Evolutionary conservation across 1,140 invertebrate species (phyloP).

Genomic region (Atopsyche davidsoni): DNA sequence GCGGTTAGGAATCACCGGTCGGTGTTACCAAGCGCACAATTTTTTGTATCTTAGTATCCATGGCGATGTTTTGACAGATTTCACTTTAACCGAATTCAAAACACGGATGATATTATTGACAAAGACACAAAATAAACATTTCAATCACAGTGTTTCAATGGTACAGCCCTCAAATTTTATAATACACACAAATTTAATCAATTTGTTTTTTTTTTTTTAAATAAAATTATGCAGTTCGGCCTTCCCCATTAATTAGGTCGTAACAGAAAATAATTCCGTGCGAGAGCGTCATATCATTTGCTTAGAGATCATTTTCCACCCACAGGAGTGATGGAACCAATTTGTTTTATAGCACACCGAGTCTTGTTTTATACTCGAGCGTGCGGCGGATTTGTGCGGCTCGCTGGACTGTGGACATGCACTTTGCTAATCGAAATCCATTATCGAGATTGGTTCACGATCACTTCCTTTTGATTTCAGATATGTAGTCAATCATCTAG

Average conservation of each 20-base stretch:
- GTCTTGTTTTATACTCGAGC: too few relatives aligned
- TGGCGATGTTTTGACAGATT: slow-evolving; percentile 21
- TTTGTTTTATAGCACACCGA: slow-evolving; percentile 13
- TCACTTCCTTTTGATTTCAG: slow-evolving; percentile 13
- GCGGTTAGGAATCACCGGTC: too few relatives aligned
- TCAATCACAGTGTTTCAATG: too few relatives aligned
- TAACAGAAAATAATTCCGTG: slow-evolving; percentile 1
- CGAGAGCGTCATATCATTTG: slow-evolving; percentile 12
- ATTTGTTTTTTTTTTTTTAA: too few relatives aligned
- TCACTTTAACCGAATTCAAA: slow-evolving; percentile 18
- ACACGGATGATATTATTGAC: slow-evolving; percentile 3
- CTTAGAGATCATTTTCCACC: slow-evolving; percentile 16
- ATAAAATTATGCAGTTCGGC: too few relatives aligned
- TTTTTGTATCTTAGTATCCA: slow-evolving; percentile 13
- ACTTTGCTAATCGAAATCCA: slow-evolving; percentile 5
- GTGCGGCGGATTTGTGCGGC: too few relatives aligned
- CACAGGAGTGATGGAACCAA: slow-evolving; percentile 11
- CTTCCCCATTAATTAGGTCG: slow-evolving; percentile 16
- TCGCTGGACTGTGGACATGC: background rate
- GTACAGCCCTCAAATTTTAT: too few relatives aligned
- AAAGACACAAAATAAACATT: too few relatives aligned
- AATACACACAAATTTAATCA: too few relatives aligned
- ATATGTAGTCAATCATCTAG: slow-evolving; percentile 9
- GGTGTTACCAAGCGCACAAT: too few relatives aligned
- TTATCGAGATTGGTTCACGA: slow-evolving; percentile 15